Evolutionary conservation across 1,140 invertebrate species (phyloP).

Genomic region (Procambarus clarkii): DNA sequence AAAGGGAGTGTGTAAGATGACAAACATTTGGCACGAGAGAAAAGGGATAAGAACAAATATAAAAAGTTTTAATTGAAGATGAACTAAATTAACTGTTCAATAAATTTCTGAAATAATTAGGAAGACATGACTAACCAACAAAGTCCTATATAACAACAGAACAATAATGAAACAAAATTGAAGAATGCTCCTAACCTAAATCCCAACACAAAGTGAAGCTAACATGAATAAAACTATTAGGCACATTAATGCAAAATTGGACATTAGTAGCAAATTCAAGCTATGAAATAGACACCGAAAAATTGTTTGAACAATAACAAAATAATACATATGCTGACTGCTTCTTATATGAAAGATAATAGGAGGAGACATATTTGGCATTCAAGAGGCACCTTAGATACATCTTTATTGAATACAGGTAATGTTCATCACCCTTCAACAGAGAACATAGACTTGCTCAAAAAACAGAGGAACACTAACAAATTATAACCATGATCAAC

Average conservation of each 20-base stretch:
- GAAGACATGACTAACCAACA: background rate
- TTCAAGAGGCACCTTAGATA: no score
- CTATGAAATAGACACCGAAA: no score
- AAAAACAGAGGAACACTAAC: no score
- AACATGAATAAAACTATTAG: background rate
- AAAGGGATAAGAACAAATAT: no score
- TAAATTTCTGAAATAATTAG: background rate
- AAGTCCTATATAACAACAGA: background rate
- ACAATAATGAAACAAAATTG: background rate
- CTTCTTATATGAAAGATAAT: no score
- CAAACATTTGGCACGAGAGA: background rate
- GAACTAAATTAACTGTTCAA: background rate
- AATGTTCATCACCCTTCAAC: no score
- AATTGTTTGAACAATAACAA: no score
- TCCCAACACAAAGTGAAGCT: background rate
- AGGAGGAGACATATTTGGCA: no score
- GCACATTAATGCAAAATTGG: background rate
- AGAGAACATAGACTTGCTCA: no score
- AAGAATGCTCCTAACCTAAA: background rate
- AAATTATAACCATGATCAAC: background rate
- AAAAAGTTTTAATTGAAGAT: background rate
- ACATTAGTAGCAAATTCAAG: background rate
- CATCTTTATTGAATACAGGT: no score
- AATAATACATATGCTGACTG: no score
- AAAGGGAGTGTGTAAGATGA: background rate